Evolutionary conservation across 2,888 invertebrate species (phyloP).

Genomic region (Strigamia crassipes): DNA sequence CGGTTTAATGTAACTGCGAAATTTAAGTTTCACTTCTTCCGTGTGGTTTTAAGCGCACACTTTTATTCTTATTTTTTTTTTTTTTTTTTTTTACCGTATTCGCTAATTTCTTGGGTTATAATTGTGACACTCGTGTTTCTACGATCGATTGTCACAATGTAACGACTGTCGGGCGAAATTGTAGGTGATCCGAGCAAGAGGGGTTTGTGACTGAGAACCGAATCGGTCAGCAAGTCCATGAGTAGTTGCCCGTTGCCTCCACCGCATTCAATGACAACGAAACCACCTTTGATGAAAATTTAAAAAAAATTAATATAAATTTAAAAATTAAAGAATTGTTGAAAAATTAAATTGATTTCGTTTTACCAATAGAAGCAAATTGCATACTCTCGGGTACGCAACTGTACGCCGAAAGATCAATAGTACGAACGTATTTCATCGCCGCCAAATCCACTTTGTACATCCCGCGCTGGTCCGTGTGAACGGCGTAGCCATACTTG

Average conservation of each 20-base stretch:
- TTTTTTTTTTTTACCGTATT: conserved; percentile 47
- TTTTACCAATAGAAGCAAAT: conserved; percentile 72
- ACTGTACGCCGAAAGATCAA: conserved; percentile 73
- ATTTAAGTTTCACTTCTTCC: too few species aligned
- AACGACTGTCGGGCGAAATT: conserved; percentile 72
- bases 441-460: conserved; percentile 74
- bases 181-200: conserved; percentile 69
- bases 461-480: conserved; percentile 72
- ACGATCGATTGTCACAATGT: conserved; percentile 70
- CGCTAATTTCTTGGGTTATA: conserved; percentile 69
- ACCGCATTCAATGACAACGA: conserved; percentile 72
- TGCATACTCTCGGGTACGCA: conserved; percentile 72
- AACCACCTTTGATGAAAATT: conserved; percentile 65
- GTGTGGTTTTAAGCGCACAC: too few species aligned
- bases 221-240: conserved; percentile 74
- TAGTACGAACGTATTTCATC: conserved; percentile 71
- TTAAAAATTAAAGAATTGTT: neutral
- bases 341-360: too few species aligned
- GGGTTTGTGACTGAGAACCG: conserved; percentile 68
- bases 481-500: conserved; percentile 75
- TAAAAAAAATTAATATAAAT: neutral
- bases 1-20: too few species aligned
- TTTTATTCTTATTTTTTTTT: too few species aligned
- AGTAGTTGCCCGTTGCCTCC: conserved; percentile 70
- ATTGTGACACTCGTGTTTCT: conserved; percentile 66